phyloP scores from a whole-genome alignment of 2,888 invertebrate genomes.

The Meiosimyza decipiens region DNA sequence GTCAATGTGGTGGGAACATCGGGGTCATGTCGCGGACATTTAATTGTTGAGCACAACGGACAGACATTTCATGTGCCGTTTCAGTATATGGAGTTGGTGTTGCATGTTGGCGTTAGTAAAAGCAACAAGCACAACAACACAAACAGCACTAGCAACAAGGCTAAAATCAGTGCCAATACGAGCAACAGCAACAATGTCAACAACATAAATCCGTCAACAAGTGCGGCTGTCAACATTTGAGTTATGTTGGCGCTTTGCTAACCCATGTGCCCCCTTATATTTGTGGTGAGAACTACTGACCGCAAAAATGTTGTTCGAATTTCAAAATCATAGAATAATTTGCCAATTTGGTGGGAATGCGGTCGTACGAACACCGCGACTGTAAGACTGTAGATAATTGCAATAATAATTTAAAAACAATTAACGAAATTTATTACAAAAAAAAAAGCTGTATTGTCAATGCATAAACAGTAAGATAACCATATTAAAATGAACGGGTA shows the following conservation, averaged over 20 bases:
- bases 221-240: conserved; percentile 53
- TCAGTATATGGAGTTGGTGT: conserved; percentile 80
- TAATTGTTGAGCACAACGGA: conserved; percentile 85
- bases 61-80: conserved; percentile 82
- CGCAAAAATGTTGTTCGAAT: no score
- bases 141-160: conserved; percentile 30
- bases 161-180: conserved; percentile 23
- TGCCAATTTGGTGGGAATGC: no score
- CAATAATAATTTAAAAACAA: no score
- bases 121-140: conserved; percentile 34
- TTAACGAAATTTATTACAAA: no score
- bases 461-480: no score
- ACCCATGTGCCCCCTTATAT: no score
- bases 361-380: no score
- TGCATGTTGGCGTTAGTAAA: conserved; percentile 33
- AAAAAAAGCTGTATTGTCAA: no score
- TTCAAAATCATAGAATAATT: no score
- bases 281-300: no score
- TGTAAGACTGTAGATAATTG: no score
- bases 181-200: conserved; percentile 35
- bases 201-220: conserved; percentile 36
- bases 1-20: conserved; percentile 92
- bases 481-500: no score
- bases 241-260: neutral
- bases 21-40: conserved; percentile 80